Evolutionary conservation across 2,797 vertebrate species (phyloP).

Genomic region (Ctenochaetus hawaiiensis): DNA sequence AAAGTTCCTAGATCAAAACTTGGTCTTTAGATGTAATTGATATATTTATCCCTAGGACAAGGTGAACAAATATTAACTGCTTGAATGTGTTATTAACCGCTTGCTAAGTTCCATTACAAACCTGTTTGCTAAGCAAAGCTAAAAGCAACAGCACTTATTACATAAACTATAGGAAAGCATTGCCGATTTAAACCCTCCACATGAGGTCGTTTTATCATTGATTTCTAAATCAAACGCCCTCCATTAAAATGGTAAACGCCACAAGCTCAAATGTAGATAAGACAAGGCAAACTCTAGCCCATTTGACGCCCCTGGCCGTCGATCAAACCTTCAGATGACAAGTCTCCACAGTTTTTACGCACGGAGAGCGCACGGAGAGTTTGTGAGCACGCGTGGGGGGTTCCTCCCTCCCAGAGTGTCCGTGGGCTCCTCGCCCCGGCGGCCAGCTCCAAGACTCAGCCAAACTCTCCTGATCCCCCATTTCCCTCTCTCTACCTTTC

Average conservation of each 20-base stretch:
- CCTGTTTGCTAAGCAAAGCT: background rate
- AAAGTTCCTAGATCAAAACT: background rate
- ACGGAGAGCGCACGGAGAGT: constrained; percentile 68
- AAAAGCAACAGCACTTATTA: background rate
- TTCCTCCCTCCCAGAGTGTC: constrained; percentile 59
- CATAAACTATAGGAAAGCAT: background rate
- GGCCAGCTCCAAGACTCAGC: constrained; percentile 68
- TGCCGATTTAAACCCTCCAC: background rate
- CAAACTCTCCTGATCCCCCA: constrained; percentile 62
- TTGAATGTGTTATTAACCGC: background rate
- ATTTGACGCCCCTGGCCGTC: constrained; percentile 43
- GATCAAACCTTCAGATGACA: constrained; percentile 51
- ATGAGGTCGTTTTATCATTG: background rate
- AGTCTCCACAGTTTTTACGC: constrained; percentile 68
- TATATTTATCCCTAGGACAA: background rate
- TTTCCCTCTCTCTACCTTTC: constrained; percentile 79
- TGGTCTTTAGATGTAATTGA: background rate
- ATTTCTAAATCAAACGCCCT: constrained; percentile 9
- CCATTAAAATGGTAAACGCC: constrained; percentile 26
- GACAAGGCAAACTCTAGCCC: constrained; percentile 22
- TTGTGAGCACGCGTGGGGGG: constrained; percentile 59
- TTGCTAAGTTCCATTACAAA: background rate
- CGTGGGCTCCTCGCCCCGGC: constrained; percentile 69
- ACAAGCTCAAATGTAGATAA: constrained; percentile 22
- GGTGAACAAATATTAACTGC: background rate